Evolutionary conservation across 2,797 vertebrate genomes (phyloP).

Genomic region (Anolis apletophallus): DNA sequence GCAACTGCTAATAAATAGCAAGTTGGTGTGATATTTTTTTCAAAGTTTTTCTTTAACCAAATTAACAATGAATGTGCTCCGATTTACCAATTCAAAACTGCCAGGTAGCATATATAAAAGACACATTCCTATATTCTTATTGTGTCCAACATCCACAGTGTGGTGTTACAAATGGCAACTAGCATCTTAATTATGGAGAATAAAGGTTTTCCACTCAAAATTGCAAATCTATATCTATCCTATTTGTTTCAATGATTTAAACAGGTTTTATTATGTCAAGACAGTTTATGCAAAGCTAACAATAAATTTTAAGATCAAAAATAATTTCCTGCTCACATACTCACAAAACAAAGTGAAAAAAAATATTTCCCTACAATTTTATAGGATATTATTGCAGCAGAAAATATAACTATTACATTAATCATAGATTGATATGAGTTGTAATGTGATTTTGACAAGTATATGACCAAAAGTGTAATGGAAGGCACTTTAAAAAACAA

Average conservation of each 20-base stretch:
- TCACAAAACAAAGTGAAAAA: neutral
- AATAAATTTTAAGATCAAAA: neutral
- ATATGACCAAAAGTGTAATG: constrained; percentile 7
- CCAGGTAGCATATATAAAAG: neutral
- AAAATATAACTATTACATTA: neutral
- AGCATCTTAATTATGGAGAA: neutral
- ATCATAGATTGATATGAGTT: neutral
- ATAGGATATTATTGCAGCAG: neutral
- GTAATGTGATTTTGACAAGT: neutral
- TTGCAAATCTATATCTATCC: neutral
- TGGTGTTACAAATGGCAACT: neutral
- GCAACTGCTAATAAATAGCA: too few species aligned
- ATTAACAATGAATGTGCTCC: neutral
- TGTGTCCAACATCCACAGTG: neutral
- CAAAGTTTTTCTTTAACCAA: neutral
- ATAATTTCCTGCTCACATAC: neutral
- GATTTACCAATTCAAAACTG: neutral
- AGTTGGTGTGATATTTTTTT: too few species aligned
- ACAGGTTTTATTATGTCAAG: neutral
- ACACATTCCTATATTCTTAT: neutral
- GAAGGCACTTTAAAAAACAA: neutral
- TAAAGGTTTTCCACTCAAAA: neutral
- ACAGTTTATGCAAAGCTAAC: neutral
- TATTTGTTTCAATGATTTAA: neutral
- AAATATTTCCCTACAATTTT: neutral